Conservation (phyloP, 2,888 invertebrate genomes). For the Epinotia brunnichana region DNA sequence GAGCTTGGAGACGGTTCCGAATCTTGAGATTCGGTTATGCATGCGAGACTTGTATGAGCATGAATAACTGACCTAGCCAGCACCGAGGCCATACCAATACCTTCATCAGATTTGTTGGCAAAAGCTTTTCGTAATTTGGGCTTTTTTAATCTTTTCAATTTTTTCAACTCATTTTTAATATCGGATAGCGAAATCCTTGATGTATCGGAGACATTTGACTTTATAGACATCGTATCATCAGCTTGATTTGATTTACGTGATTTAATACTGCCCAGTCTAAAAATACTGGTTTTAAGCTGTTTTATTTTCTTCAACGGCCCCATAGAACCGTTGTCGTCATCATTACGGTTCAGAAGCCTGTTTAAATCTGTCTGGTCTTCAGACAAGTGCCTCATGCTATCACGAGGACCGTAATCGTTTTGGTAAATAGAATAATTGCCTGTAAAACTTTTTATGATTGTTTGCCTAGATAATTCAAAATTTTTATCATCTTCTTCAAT, state of each 20-base stretch:
- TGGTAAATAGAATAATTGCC: slow-evolving; percentile 72
- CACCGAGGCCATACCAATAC: slow-evolving; percentile 86
- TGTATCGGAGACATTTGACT: slow-evolving; percentile 79
- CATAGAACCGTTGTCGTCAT: slow-evolving; percentile 75
- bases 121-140: slow-evolving; percentile 68
- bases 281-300: slow-evolving; percentile 85
- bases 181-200: slow-evolving; percentile 76
- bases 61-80: slow-evolving; percentile 86
- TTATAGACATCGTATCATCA: slow-evolving; percentile 81
- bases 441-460: slow-evolving; percentile 66
- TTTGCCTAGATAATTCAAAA: slow-evolving; percentile 60
- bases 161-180: slow-evolving; percentile 74
- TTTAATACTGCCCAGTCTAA: slow-evolving; percentile 85
- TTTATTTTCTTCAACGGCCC: slow-evolving; percentile 83
- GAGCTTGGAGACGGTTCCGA: slow-evolving; percentile 74
- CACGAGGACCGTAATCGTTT: slow-evolving; percentile 68
- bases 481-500: slow-evolving; percentile 73
- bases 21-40: slow-evolving; percentile 83
- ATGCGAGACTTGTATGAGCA: slow-evolving; percentile 83
- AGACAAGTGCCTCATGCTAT: slow-evolving; percentile 70
- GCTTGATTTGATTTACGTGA: slow-evolving; percentile 81
- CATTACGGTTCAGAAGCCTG: slow-evolving; percentile 82
- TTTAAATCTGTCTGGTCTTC: slow-evolving; percentile 77
- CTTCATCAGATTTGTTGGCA: slow-evolving; percentile 73
- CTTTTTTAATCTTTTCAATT: slow-evolving; percentile 73